These are phyloP conservation scores for Crenuchus spilurus DNA, from an alignment of 2,797 vertebrate species.

Conservation along the genomic window DNA sequence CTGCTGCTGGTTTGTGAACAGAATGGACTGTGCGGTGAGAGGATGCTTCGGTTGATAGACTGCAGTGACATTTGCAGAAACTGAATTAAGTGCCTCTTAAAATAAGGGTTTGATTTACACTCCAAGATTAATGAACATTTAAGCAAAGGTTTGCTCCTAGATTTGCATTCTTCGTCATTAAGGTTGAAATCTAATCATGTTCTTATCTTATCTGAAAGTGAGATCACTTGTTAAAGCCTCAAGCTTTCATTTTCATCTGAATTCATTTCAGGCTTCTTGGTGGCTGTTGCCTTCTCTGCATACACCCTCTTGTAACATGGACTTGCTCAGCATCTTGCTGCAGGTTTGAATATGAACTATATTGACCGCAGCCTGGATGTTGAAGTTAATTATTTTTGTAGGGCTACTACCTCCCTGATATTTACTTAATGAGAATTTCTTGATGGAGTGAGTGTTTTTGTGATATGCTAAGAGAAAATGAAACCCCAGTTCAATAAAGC, in stretches of 20 bases:
- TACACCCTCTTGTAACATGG: neutral
- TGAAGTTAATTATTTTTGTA: neutral
- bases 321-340: constrained; percentile 22
- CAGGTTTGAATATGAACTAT: neutral
- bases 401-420: neutral
- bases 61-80: neutral
- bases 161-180: neutral
- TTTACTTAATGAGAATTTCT: neutral
- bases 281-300: neutral
- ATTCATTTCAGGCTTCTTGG: constrained; percentile 17
- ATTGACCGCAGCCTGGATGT: constrained; percentile 39
- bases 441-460: neutral
- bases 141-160: neutral
- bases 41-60: neutral
- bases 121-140: neutral
- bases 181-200: neutral
- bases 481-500: neutral
- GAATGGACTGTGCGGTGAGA: neutral
- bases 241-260: neutral
- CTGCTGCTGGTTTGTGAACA: neutral
- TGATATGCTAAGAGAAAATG: neutral
- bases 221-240: neutral
- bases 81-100: neutral
- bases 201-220: neutral
- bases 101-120: neutral